A percentile compares a stretch with the other conserved stretches of the same genome.
phyloP scores from a whole-genome alignment of 1,140 invertebrate species.

The Luehdorfia chinensis region DNA sequence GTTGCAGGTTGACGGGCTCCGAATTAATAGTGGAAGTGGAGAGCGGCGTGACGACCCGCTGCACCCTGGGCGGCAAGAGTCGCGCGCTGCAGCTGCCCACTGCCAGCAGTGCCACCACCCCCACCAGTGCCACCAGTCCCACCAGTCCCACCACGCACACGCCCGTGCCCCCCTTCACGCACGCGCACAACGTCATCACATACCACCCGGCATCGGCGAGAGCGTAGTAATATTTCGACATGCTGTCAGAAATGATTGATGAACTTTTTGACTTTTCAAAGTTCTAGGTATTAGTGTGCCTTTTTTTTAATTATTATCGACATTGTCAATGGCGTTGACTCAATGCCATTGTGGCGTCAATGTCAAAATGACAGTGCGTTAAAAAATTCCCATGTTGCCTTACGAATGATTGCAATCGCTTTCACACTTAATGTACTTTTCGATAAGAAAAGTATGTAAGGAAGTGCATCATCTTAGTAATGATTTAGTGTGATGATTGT shows the following conservation, averaged over 20 bases:
- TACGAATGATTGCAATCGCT: no score
- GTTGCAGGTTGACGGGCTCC: constrained; percentile 47
- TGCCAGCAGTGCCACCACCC: constrained; percentile 19
- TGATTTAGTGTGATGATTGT: no score
- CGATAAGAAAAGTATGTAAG: no score
- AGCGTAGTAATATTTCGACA: constrained; percentile 28
- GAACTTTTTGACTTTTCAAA: not conserved
- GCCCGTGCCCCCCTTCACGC: constrained; percentile 66
- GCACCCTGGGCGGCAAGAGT: constrained; percentile 63
- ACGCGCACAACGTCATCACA: constrained; percentile 72
- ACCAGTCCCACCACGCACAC: constrained; percentile 17
- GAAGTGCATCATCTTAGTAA: no score
- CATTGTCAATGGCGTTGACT: not conserved
- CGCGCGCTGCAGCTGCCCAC: constrained; percentile 62
- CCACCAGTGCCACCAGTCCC: constrained; percentile 20
- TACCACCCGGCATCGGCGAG: constrained; percentile 68
- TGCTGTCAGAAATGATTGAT: not conserved
- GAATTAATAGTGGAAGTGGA: constrained; percentile 66
- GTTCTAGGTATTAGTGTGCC: not conserved
- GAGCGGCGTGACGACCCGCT: constrained; percentile 66
- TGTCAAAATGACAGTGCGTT: no score
- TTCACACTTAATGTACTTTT: no score
- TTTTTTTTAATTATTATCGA: not conserved
- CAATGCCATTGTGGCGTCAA: no score
- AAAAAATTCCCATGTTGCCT: no score